Evolutionary conservation across 1,140 invertebrate species (phyloP).

Genomic region (Drosophila ambigua): DNA sequence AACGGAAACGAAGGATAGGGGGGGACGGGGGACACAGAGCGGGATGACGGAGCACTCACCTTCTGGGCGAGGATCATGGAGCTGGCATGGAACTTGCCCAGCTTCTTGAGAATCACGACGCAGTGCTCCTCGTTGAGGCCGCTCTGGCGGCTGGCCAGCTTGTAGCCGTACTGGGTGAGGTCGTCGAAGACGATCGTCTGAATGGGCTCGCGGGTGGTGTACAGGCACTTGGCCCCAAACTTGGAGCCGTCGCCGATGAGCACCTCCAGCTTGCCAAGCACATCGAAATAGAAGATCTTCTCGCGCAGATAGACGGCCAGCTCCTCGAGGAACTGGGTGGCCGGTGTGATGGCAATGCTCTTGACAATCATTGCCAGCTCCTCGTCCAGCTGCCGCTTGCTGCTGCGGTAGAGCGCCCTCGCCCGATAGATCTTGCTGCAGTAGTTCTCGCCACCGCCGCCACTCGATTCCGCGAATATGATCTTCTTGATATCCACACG

Average conservation of each 20-base stretch:
- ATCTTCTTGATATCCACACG: constrained; percentile 77
- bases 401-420: constrained; percentile 65
- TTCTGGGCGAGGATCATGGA: constrained; percentile 76
- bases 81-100: constrained; percentile 79
- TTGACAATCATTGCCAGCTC: constrained; percentile 78
- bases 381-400: constrained; percentile 73
- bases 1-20: neutral
- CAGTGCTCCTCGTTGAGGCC: constrained; percentile 81
- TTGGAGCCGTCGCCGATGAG: constrained; percentile 71
- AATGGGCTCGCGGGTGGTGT: constrained; percentile 73
- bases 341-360: constrained; percentile 76
- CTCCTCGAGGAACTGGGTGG: constrained; percentile 80
- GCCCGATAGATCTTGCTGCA: constrained; percentile 81
- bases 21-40: too few species aligned
- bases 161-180: constrained; percentile 78
- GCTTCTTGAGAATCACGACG: constrained; percentile 65
- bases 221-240: constrained; percentile 77
- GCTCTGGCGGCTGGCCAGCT: constrained; percentile 72
- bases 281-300: constrained; percentile 80
- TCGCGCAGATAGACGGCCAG: constrained; percentile 75
- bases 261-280: constrained; percentile 75
- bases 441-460: constrained; percentile 77
- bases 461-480: constrained; percentile 67
- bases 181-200: constrained; percentile 83
- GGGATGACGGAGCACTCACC: constrained; percentile 38